Evolutionary conservation across 2,113 vertebrate species (phyloP).

Genomic region (Eira barbara): DNA sequence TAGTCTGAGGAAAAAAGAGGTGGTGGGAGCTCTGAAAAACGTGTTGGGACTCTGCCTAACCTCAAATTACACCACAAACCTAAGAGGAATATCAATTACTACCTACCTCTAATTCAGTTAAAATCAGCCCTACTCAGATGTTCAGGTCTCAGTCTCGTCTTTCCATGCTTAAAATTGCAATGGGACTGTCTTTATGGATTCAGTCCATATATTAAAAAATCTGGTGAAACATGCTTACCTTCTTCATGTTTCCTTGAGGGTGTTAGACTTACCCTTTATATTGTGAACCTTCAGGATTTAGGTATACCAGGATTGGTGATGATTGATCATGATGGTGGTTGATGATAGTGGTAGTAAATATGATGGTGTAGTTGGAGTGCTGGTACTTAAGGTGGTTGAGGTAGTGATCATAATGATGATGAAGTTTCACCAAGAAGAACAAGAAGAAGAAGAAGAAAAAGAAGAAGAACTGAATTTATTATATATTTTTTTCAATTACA

Average conservation of each 20-base stretch:
- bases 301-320: neutral
- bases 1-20: conserved; percentile 36
- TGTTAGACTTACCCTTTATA: neutral
- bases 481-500: neutral
- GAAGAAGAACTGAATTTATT: neutral
- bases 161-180: neutral
- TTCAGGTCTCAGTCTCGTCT: neutral
- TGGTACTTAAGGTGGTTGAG: too few relatives aligned
- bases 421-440: neutral
- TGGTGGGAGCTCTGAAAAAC: neutral
- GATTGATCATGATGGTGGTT: neutral
- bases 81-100: neutral
- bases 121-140: neutral
- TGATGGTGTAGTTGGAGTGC: neutral
- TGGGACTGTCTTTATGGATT: neutral
- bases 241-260: neutral
- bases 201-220: neutral
- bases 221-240: neutral
- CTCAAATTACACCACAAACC: neutral
- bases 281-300: neutral
- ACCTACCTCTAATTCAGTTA: neutral
- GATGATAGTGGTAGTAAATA: neutral
- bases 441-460: neutral
- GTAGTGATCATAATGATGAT: neutral
- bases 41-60: neutral